Evolutionary conservation across 2,888 invertebrate species (phyloP).

Genomic region (Torymus auratus): DNA sequence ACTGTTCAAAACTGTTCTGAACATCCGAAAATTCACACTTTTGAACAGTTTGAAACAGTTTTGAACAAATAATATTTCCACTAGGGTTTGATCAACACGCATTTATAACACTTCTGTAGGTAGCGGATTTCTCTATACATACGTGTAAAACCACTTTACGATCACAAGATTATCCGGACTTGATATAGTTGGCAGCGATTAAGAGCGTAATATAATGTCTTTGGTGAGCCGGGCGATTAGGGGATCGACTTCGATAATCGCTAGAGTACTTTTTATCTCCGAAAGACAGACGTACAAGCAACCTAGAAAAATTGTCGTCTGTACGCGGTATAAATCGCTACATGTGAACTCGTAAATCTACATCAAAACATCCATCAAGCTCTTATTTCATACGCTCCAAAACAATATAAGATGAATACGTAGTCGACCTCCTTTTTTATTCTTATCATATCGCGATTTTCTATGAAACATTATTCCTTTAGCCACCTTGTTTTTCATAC

Average conservation of each 20-base stretch:
- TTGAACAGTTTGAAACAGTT: no score
- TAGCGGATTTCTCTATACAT: conserved; percentile 42
- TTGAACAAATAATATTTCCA: no score
- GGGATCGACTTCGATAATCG: conserved; percentile 64
- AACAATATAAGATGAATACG: no score
- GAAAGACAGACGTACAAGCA: conserved; percentile 43
- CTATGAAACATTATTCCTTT: no score
- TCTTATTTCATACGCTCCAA: neutral
- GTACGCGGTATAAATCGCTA: conserved; percentile 27
- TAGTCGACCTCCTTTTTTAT: no score
- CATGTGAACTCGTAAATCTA: conserved; percentile 8
- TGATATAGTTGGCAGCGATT: conserved; percentile 67
- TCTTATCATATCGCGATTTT: no score
- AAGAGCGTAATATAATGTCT: conserved; percentile 68
- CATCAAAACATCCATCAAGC: neutral
- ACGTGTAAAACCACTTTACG: conserved; percentile 66
- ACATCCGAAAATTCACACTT: no score
- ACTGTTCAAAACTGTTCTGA: no score
- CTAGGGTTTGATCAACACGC: neutral
- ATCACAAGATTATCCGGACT: conserved; percentile 66
- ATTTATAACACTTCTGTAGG: conserved; percentile 15
- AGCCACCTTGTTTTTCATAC: no score
- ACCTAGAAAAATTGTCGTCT: conserved; percentile 44
- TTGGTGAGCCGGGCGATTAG: conserved; percentile 67
- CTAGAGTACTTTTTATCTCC: conserved; percentile 59